Percentiles rank a stretch among this genome's conserved stretches.
These are phyloP conservation scores for Ursus arctos DNA, from an alignment of 2,113 vertebrate genomes.

Conservation along the genomic window DNA sequence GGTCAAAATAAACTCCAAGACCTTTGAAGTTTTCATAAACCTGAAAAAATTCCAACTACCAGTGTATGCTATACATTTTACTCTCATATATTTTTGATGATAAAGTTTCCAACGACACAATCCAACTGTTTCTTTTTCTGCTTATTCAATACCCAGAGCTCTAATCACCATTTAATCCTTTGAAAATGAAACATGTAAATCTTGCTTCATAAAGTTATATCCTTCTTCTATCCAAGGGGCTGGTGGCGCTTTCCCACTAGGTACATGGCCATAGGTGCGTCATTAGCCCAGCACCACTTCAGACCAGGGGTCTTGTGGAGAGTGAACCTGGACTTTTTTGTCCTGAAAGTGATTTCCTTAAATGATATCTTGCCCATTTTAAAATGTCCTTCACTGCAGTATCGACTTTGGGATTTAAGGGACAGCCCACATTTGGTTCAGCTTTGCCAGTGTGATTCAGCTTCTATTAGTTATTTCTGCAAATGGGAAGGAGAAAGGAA, in stretches of 20 bases:
- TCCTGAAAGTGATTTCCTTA: constrained; percentile 1
- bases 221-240: background rate
- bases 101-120: background rate
- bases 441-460: constrained; percentile 65
- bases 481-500: constrained; percentile 88
- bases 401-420: constrained; percentile 52
- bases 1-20: constrained; percentile 6
- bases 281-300: background rate
- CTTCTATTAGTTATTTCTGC: constrained; percentile 68
- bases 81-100: background rate
- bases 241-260: background rate
- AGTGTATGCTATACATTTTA: background rate
- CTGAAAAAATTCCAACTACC: background rate
- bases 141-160: background rate
- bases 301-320: background rate
- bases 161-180: background rate
- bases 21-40: background rate
- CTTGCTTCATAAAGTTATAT: constrained; percentile 39
- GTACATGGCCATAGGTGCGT: background rate
- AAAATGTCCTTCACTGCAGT: constrained; percentile 7
- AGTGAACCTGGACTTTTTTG: background rate
- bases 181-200: background rate
- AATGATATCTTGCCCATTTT: background rate
- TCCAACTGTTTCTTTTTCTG: background rate
- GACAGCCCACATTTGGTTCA: constrained; percentile 55